Evolutionary conservation across 2,113 vertebrate species (phyloP), one percentile per base, ranked within the genome.

Genomic region (Planiliza haematocheilus): DNA sequence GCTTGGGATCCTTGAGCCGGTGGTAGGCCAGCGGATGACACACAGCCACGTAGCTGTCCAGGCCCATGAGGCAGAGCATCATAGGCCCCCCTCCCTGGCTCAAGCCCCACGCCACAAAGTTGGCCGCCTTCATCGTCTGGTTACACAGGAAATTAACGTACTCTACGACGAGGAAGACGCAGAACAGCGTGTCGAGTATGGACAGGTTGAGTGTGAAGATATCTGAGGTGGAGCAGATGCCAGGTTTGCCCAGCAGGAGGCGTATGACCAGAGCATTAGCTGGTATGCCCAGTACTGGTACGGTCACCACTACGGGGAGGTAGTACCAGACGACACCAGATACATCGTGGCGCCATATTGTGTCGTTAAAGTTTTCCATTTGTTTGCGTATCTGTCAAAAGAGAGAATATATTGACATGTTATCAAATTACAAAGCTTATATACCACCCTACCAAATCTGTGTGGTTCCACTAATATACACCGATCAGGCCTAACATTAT

Each of bases 321-420:
- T 45, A 46, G 58, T 46, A 34, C 42, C 42, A 61, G 14, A 45
- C 21, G 45, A 45, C 43, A 8, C 8, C 39, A 43, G 39, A 16
- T 0, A 30, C 24, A 5, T 0, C 20, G 24, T 5, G 24, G 24
- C 2, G 24, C 5, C 24, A 5, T 30, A 20, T 8, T 0, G 20
- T 60, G 20, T 20, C 7, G 20, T 60, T 60, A 5, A 30, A 5
- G 24, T 30, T 30, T 60, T 39, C 39, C 57, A 43, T 60, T 38
- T 21, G 20, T 59, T 39, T 42, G 56, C 42, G 20, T 1, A 30
- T 60, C 57, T 60, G 39, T 43, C 20, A 43, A 30, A 59, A 60
- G 21, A 1, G 24, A 30, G 24, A 30, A 30, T 30, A 30, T 30
- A 30, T 5, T 3, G 24, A 30, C 24, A 5, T 30, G 24, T 30